Evolutionary conservation across 2,113 vertebrate species (phyloP), one percentile per base, ranked within the genome.

Genomic region (Columba livia): DNA sequence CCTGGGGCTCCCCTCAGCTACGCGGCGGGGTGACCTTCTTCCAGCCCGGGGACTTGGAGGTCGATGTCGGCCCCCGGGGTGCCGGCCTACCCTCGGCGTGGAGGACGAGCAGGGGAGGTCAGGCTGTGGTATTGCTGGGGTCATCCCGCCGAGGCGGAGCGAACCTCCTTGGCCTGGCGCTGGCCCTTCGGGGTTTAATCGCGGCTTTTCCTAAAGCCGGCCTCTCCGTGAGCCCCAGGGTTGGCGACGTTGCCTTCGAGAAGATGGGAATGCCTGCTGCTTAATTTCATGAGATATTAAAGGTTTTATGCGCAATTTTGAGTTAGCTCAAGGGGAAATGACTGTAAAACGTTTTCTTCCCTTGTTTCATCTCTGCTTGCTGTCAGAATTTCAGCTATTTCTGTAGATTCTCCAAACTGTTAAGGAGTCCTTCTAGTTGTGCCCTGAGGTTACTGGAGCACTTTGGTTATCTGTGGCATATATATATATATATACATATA

Each of bases 241-340:
- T 23, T 25, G 67, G 20, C 2, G n/a, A 0, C 11, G 0, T 13
- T 12, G 42, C 14, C 44, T n/a, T 5, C 8, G 23, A 40, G 44
- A 34, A 5, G 5, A 8, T 11, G 34, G 26, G 44, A 12, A 9
- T 44, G 24, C 4, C 13, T 1, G 20, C 17, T 15, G 6, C 34
- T 23, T 23, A 2, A 16, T 4, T 10, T 23, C 9, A 0, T 2
- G 42, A 18, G 65, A 4, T 6, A 0, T 5, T 17, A 5, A 4
- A 19, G 40, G 34, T 2, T 21, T 21, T 11, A 54, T 32, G 28
- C 10, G 42, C 48, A 4, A 1, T 48, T 70, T 28, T 29, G 19
- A 19, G 42, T 56, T 67, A 61, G 85, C 77, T 79, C 19, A 21
- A 5, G 54, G 54, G 47, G 36, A 84, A 23, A 10, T 9, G 42